Conservation (phyloP, 2,888 invertebrate species). For the Schizaphis graminum region DNA sequence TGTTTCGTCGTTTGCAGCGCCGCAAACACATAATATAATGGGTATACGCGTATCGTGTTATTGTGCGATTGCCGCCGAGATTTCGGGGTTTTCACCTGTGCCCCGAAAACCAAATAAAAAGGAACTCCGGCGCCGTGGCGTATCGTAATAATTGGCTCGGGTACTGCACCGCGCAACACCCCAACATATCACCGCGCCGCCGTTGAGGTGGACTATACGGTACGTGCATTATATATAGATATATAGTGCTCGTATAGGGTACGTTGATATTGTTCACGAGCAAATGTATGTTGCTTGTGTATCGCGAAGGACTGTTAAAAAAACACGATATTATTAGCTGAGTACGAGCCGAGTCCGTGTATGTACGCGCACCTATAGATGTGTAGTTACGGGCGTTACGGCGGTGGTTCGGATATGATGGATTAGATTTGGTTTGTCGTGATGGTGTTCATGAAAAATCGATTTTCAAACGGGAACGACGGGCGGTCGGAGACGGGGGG, state of each 20-base stretch:
- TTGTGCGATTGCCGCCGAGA: neutral
- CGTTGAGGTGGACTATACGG: neutral
- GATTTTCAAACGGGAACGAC: slow-evolving; percentile 19
- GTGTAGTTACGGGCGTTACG: no score
- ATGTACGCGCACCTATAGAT: neutral
- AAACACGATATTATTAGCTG: neutral
- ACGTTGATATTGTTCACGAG: neutral
- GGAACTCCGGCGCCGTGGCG: neutral
- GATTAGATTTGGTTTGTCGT: slow-evolving; percentile 60
- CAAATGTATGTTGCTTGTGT: neutral
- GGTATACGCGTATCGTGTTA: neutral
- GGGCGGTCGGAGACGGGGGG: no score
- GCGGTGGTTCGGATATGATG: slow-evolving; percentile 31
- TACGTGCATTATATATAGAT: neutral
- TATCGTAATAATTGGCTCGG: slow-evolving; percentile 24
- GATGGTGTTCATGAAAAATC: slow-evolving; percentile 58
- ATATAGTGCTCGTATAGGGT: neutral
- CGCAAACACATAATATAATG: slow-evolving; percentile 21
- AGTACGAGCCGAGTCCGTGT: neutral
- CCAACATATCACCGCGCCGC: no score
- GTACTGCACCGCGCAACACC: neutral
- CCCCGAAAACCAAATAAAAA: slow-evolving; percentile 7
- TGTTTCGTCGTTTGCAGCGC: neutral
- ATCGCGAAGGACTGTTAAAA: neutral
- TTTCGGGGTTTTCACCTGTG: slow-evolving; percentile 46